Base-by-base conservation (phyloP, 2,797 vertebrate species). In the Melopsittacus undulatus region DNA sequence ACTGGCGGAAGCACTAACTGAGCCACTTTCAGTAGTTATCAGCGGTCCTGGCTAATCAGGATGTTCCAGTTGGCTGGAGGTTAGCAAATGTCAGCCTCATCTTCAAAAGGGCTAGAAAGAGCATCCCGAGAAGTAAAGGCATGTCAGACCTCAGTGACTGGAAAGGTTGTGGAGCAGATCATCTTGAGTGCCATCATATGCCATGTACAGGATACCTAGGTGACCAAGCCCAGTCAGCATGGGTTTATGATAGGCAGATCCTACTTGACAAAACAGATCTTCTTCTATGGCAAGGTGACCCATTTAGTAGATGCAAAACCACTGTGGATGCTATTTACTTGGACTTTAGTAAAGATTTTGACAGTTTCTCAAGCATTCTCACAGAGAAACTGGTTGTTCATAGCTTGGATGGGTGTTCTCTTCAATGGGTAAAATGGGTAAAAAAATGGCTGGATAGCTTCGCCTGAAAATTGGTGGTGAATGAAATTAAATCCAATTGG, bases 41-140 rank as follows among this genome's bases (percentile, higher is more conserved):
- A 77, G 17, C 11, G 62, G 9, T 24, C 10, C 13, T 36, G 26
- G 12, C 8, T 14, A 20, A 84, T 3, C 0, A 0, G 7, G 9
- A 40, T 16, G 21, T 66, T 11, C 17, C 22, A 5, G 13, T 13
- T 51, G 36, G 62, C 22, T n/a, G 16, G 11, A 22, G 15, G 10
- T 14, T 26, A 46, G 23, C 34, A 61, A 66, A 54, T 32, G 1
- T 40, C 32, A 49, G 2, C 2, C 5, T 4, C 5, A 5, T 18
- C 24, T 20, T 24, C 5, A 69, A 24, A 70, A 48, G 13, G 9
- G 11, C 12, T 1, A 7, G 27, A 23, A 40, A 26, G 18, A 66
- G 30, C 10, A 59, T 27, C 1, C 9, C 7, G n/a, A 8, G 26
- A 62, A 21, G 27, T 22, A 59, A 6, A 43, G 10, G 11, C 32